Evolutionary conservation across 2,888 invertebrate genomes (phyloP), one percentile per base, ranked within the genome.

Genomic region (Syritta pipiens): DNA sequence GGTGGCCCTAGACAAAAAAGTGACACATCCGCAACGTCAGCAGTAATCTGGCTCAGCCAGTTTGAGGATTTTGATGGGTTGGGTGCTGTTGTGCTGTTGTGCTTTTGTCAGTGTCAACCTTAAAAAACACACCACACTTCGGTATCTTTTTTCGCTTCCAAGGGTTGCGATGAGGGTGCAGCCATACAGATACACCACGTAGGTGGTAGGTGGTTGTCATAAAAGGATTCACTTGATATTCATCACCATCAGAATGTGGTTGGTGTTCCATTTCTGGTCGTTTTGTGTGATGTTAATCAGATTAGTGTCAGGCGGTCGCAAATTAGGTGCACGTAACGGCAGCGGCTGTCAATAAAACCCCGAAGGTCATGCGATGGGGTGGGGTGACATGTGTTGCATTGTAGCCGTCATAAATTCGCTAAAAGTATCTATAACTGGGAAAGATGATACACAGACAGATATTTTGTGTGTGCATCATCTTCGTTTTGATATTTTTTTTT

Each of bases 171-270:
- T 81, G 72, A 81, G 82, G 74, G 81, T 72, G 79, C 79, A 79
- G 79, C 79, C 79, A 79, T 79, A 79, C 10, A 79, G 72, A 79
- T 67, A 62, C 72, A 65, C 32, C 76, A 68, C 65, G 48, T 26
- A 49, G 22, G 35, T 24, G 35, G 44, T 26, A 49, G 55, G 37
- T 59, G 71, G 71, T 71, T 79, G 79, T 79, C 74, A 83, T 86
- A 87, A 87, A 88, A 87, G 87, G 88, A 87, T 87, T 88, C 87
- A 87, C 87, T 87, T 87, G 86, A 88, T 88, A 87, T 87, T 86
- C 87, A 87, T 87, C 87, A 87, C 85, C 87, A 85, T 88, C 88
- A 86, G 84, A 72, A 74, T 55, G 60, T 57, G 62, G 60, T 79
- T 49, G 55, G 63, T 72, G 79, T 79, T 79, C 74, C 62, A 79